Conservation (phyloP, 1,140 invertebrate genomes). For the Mactra quadrangularis region DNA sequence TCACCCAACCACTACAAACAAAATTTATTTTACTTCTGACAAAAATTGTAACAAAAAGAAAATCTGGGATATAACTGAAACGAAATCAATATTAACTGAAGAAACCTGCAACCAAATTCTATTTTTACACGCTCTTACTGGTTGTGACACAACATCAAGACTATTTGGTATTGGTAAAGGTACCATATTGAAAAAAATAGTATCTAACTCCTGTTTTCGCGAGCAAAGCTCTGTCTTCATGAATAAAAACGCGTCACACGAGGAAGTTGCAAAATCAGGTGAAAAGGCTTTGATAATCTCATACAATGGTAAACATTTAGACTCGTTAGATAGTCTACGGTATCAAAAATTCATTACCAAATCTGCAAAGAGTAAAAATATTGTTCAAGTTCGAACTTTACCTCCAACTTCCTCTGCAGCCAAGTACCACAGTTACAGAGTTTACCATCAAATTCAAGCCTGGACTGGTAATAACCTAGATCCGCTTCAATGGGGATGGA, state of each 20-base stretch:
- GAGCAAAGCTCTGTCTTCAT: neutral
- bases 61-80: conserved; percentile 35
- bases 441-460: conserved; percentile 37
- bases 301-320: conserved; percentile 18
- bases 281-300: conserved; percentile 28
- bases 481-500: conserved; percentile 63
- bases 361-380: neutral
- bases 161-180: conserved; percentile 52
- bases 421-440: conserved; percentile 25
- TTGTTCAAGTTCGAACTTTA: conserved; percentile 24
- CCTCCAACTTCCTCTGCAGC: conserved; percentile 46
- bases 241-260: neutral
- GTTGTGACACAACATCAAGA: conserved; percentile 61
- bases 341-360: neutral
- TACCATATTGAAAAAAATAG: conserved; percentile 4
- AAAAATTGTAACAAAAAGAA: conserved; percentile 15
- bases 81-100: neutral
- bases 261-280: conserved; percentile 1
- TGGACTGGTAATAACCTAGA: conserved; percentile 37
- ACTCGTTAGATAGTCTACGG: conserved; percentile 10
- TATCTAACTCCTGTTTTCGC: neutral
- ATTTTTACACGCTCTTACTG: conserved; percentile 58
- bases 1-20: neutral
- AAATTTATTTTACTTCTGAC: conserved; percentile 30
- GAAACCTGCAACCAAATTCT: neutral